Evolutionary conservation across 2,113 vertebrate species (phyloP).

Genomic region (Urocitellus parryii): DNA sequence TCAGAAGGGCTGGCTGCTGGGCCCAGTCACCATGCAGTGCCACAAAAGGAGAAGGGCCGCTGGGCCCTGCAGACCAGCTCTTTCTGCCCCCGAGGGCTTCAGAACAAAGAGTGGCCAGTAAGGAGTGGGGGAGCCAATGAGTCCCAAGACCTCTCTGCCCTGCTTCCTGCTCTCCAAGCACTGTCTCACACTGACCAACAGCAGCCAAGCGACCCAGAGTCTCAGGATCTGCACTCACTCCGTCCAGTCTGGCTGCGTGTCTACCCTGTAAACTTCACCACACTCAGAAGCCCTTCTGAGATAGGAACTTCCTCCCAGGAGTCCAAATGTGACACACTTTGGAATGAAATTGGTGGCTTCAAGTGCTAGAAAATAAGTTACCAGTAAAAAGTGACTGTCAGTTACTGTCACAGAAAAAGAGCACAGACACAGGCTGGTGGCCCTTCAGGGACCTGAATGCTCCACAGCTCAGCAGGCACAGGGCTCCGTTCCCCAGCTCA

Average conservation of each 20-base stretch:
- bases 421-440: constrained; percentile 39
- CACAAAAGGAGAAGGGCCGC: too few relatives aligned
- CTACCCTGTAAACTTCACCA: background rate
- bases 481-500: background rate
- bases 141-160: background rate
- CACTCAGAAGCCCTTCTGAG: constrained; percentile 36
- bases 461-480: background rate
- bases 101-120: background rate
- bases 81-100: background rate
- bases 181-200: rapidly evolving
- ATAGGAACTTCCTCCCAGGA: constrained; percentile 15
- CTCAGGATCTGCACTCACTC: background rate
- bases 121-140: background rate
- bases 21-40: background rate
- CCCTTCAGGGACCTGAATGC: background rate
- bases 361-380: constrained; percentile 80
- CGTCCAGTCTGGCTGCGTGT: background rate
- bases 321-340: constrained; percentile 36
- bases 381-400: constrained; percentile 45
- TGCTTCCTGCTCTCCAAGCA: background rate
- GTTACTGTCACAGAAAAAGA: background rate
- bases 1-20: background rate
- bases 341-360: constrained; percentile 77
- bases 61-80: background rate
- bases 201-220: background rate